A percentile compares a stretch with the other conserved stretches of the same genome.
These are phyloP conservation scores for Anabacerthia variegaticeps DNA, from an alignment of 2,797 vertebrate genomes.

Conservation along the genomic window DNA sequence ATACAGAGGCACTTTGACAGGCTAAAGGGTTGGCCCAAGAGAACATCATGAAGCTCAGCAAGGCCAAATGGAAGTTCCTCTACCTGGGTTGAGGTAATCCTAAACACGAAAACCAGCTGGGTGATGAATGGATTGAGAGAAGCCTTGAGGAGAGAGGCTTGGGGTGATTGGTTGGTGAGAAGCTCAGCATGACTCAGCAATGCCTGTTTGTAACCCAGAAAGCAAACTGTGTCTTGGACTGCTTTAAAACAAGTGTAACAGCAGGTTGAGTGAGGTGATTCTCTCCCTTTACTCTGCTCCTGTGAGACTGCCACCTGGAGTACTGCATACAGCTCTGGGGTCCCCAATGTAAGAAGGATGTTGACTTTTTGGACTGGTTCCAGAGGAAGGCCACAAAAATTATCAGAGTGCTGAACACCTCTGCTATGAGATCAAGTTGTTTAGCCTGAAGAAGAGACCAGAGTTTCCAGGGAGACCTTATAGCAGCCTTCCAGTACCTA, in stretches of 20 bases:
- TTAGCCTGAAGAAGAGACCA: neutral
- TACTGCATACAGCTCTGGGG: neutral
- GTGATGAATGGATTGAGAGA: neutral
- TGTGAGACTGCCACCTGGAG: too few species aligned
- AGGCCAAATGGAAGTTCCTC: neutral
- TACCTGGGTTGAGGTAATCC: fast-evolving
- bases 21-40: neutral
- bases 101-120: neutral
- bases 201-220: neutral
- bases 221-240: neutral
- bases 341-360: neutral
- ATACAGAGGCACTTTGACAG: neutral
- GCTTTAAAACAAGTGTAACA: neutral
- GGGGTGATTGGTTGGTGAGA: neutral
- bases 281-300: neutral
- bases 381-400: neutral
- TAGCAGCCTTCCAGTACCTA: neutral
- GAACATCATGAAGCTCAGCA: neutral
- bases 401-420: neutral
- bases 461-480: neutral
- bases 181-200: neutral
- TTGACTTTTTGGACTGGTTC: neutral
- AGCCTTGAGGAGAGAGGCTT: neutral
- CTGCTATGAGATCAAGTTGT: neutral
- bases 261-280: neutral